Evolutionary conservation across 2,888 invertebrate species (phyloP).

Genomic region (Cheilosia variabilis): DNA sequence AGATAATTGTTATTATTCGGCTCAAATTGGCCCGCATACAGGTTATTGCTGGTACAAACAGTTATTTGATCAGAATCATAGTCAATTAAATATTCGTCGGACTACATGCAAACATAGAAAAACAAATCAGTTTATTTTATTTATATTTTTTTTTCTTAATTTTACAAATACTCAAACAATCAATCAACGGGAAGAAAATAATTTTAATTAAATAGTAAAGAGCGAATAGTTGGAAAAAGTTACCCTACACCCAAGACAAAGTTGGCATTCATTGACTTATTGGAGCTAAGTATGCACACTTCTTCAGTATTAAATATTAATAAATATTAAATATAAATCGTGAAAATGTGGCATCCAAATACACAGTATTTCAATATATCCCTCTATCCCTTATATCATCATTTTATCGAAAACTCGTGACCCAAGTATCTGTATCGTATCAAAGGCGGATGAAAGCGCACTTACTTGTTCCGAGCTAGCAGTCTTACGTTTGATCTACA

Average conservation of each 20-base stretch:
- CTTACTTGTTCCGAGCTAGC: too few relatives aligned
- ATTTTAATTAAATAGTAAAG: conserved; percentile 42
- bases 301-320: too few relatives aligned
- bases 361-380: too few relatives aligned
- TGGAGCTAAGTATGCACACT: too few relatives aligned
- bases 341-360: too few relatives aligned
- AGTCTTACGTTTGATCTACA: too few relatives aligned
- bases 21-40: conserved; percentile 68
- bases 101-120: conserved; percentile 78
- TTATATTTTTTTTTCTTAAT: background rate
- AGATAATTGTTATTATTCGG: conserved; percentile 64
- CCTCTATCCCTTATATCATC: too few relatives aligned
- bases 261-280: background rate
- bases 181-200: conserved; percentile 66
- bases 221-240: background rate
- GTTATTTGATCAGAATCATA: conserved; percentile 78
- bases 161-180: conserved; percentile 25
- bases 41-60: conserved; percentile 74
- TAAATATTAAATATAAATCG: too few relatives aligned
- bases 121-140: conserved; percentile 45
- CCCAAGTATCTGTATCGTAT: too few relatives aligned
- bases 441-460: too few relatives aligned
- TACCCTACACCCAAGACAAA: conserved; percentile 6
- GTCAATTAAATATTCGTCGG: conserved; percentile 77
- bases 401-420: too few relatives aligned